phyloP scores from a whole-genome alignment of 2,797 vertebrate species.

The Chiloscyllium punctatum region DNA sequence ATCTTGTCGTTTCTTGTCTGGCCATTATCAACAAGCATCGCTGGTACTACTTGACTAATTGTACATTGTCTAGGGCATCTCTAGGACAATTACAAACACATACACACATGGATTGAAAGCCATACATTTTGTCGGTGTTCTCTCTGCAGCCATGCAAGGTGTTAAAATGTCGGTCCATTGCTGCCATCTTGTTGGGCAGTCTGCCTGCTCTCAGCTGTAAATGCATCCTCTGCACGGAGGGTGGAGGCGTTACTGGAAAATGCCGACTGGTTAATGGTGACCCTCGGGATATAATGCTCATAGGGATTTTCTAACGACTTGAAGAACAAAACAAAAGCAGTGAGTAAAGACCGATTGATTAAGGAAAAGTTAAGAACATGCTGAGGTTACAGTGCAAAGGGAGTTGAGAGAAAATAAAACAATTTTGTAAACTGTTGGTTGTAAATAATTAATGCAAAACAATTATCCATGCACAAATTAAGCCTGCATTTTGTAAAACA shows the following conservation, averaged over 20 bases:
- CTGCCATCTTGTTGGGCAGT: conserved; percentile 54
- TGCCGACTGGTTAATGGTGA: conserved; percentile 59
- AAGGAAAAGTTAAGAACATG: neutral
- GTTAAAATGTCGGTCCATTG: conserved; percentile 48
- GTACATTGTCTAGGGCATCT: neutral
- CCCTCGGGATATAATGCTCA: conserved; percentile 75
- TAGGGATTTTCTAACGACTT: conserved; percentile 54
- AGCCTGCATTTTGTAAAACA: neutral
- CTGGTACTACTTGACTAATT: neutral
- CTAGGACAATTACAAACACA: neutral
- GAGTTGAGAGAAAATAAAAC: neutral
- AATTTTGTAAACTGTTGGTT: neutral
- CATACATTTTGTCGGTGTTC: neutral
- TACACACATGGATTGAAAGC: neutral
- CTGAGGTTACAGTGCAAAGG: neutral
- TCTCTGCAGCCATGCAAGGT: neutral
- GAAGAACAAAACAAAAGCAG: conserved; percentile 2
- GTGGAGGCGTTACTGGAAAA: conserved; percentile 64
- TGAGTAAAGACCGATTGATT: neutral
- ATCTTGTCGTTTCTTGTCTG: neutral
- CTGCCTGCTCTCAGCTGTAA: conserved; percentile 47
- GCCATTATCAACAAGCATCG: neutral
- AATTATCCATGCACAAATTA: neutral
- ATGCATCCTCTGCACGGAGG: conserved; percentile 55
- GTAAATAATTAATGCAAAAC: neutral